These are phyloP conservation scores for Ichneumoninae sp. DNA, from an alignment of 2,888 invertebrate species.

Conservation along the genomic window DNA sequence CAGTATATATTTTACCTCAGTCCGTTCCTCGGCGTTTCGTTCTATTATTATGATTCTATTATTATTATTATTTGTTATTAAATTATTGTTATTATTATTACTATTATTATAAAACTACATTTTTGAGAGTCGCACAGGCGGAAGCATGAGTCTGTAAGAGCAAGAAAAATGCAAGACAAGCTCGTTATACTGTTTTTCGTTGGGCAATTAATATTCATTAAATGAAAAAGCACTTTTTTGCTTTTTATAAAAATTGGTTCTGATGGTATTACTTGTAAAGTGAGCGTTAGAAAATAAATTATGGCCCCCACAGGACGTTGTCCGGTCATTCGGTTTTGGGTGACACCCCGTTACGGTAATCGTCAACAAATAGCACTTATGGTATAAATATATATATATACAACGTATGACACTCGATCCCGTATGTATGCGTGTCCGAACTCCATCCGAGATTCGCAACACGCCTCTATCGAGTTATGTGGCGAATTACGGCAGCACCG, in stretches of 20 bases:
- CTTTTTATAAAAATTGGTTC: background rate
- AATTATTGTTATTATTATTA: too few species aligned
- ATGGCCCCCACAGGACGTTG: background rate
- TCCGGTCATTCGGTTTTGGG: background rate
- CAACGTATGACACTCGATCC: conserved; percentile 19
- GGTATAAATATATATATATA: background rate
- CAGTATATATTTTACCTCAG: background rate
- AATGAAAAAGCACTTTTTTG: background rate
- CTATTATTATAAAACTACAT: background rate
- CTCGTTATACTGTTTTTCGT: background rate
- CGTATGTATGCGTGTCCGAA: conserved; percentile 29
- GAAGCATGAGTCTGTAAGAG: too few species aligned
- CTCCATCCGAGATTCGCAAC: conserved; percentile 72
- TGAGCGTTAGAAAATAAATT: background rate
- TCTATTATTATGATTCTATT: background rate
- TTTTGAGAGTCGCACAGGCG: too few species aligned
- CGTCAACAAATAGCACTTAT: background rate
- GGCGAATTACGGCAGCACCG: conserved; percentile 57
- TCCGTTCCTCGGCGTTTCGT: background rate
- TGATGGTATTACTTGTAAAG: background rate
- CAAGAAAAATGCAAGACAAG: background rate
- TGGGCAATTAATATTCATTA: background rate
- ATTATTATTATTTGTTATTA: too few species aligned
- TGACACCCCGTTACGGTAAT: background rate
- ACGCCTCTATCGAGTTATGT: conserved; percentile 66